Conservation (phyloP, 2,113 vertebrate genomes). For the Perca fluviatilis region DNA sequence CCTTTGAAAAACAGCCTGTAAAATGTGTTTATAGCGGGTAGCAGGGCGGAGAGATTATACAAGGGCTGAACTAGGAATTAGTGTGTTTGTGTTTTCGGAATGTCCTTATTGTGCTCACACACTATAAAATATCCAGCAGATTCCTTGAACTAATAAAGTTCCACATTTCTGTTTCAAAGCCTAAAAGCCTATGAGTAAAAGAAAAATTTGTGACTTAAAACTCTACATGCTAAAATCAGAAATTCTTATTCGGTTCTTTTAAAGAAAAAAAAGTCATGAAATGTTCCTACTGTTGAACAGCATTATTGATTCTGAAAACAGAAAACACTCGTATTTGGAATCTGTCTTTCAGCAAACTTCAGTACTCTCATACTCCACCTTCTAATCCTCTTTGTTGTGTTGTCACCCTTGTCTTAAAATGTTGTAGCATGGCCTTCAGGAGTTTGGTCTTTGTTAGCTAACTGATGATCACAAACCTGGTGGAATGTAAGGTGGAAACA, state of each 20-base stretch:
- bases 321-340: background rate
- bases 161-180: slow-evolving; percentile 12
- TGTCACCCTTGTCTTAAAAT: too few relatives aligned
- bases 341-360: background rate
- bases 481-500: background rate
- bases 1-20: slow-evolving; percentile 74
- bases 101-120: slow-evolving; percentile 23
- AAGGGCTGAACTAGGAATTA: slow-evolving; percentile 38
- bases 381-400: background rate
- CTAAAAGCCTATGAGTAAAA: background rate
- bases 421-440: background rate
- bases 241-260: background rate
- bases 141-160: slow-evolving; percentile 23
- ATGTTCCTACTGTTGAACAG: background rate
- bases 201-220: background rate
- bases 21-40: slow-evolving; percentile 77
- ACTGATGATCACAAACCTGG: background rate
- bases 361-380: background rate
- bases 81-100: slow-evolving; percentile 4
- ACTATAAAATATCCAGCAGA: slow-evolving; percentile 31
- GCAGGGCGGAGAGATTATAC: slow-evolving; percentile 57
- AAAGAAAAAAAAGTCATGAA: background rate
- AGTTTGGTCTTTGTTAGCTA: background rate
- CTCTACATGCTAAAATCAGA: background rate
- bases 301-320: background rate